Conservation (phyloP, 2,888 invertebrate genomes). For the Andrena dorsata region DNA sequence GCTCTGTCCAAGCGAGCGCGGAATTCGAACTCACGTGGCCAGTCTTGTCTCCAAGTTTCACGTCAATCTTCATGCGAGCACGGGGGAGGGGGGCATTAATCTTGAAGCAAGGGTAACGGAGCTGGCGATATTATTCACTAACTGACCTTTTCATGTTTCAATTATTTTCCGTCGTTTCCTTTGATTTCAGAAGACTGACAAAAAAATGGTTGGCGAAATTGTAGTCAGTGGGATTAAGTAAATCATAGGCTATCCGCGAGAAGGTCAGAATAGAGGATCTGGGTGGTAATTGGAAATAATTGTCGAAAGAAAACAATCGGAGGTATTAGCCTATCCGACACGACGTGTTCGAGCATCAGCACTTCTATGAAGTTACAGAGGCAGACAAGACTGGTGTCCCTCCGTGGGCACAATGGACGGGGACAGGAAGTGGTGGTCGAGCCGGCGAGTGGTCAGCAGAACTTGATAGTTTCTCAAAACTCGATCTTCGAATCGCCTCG, state of each 20-base stretch:
- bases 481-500: slow-evolving; percentile 65
- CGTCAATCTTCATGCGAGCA: slow-evolving; percentile 35
- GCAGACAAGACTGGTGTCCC: slow-evolving; percentile 48
- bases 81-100: slow-evolving; percentile 15
- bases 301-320: slow-evolving; percentile 58
- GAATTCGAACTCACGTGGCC: slow-evolving; percentile 29
- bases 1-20: slow-evolving; percentile 12
- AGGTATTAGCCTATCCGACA: slow-evolving; percentile 46
- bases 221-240: neutral
- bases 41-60: slow-evolving; percentile 44
- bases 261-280: neutral
- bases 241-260: neutral
- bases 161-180: neutral
- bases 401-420: slow-evolving; percentile 58
- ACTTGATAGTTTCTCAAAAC: slow-evolving; percentile 71
- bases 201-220: too few relatives aligned
- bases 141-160: neutral
- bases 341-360: slow-evolving; percentile 53
- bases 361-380: slow-evolving; percentile 55
- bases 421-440: slow-evolving; percentile 68
- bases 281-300: slow-evolving; percentile 60
- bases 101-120: slow-evolving; percentile 39
- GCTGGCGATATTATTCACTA: neutral
- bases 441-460: slow-evolving; percentile 67
- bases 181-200: neutral